phyloP scores from a whole-genome alignment of 2,797 vertebrate genomes.

The Ctenopoma kingsleyae region DNA sequence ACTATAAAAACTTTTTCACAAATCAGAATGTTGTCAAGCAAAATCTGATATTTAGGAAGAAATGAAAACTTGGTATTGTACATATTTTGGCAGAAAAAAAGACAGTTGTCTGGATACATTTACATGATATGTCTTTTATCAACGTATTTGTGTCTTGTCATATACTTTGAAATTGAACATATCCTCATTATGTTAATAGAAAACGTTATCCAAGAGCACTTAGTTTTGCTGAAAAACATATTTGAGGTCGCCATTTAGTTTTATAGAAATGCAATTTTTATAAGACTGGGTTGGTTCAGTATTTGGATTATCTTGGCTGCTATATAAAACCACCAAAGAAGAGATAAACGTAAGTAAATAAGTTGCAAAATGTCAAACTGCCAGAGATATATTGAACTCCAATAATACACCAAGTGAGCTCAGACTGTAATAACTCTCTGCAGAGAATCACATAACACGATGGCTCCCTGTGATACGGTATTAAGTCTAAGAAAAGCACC shows the following conservation, averaged over 20 bases:
- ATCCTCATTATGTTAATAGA: too few relatives aligned
- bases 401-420: constrained; percentile 35
- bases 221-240: too few relatives aligned
- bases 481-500: constrained; percentile 50
- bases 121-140: too few relatives aligned
- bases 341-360: not conserved
- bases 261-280: not conserved
- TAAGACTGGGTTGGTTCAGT: not conserved
- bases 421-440: constrained; percentile 34
- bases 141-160: too few relatives aligned
- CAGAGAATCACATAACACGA: constrained; percentile 60
- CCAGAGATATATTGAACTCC: constrained; percentile 28
- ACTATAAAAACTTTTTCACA: too few relatives aligned
- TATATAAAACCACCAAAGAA: not conserved
- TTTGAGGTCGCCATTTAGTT: not conserved
- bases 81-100: too few relatives aligned
- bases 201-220: too few relatives aligned
- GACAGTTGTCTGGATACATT: too few relatives aligned
- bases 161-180: too few relatives aligned
- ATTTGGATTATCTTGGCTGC: not conserved
- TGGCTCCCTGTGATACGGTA: constrained; percentile 8
- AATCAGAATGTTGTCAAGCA: too few relatives aligned
- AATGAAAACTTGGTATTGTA: too few relatives aligned
- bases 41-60: too few relatives aligned
- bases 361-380: constrained; percentile 29